phyloP scores from a whole-genome alignment of 2,888 invertebrate species.

The Tetheella fluctuosa region DNA sequence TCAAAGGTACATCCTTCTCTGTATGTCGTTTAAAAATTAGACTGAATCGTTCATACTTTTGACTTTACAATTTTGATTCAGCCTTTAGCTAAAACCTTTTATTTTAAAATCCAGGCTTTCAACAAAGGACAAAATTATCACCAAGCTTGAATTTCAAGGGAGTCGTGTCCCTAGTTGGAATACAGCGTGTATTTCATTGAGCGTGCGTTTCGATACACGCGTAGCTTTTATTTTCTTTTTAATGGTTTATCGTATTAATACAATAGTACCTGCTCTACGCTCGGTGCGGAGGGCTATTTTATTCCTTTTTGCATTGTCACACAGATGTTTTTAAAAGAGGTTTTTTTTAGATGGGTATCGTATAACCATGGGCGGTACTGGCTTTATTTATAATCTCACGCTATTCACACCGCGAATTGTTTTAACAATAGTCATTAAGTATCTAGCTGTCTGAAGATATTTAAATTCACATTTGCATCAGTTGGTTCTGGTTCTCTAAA shows the following conservation, averaged over 20 bases:
- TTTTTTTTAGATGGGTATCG: slow-evolving; percentile 47
- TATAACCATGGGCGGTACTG: slow-evolving; percentile 29
- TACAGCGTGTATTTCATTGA: slow-evolving; percentile 23
- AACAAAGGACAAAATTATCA: not conserved
- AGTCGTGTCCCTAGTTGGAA: slow-evolving; percentile 10
- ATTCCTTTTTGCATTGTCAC: slow-evolving; percentile 49
- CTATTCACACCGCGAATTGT: slow-evolving; percentile 27
- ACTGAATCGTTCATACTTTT: no score
- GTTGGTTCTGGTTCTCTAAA: not conserved
- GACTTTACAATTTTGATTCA: no score
- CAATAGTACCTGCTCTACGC: slow-evolving; percentile 56
- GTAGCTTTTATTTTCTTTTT: slow-evolving; percentile 48
- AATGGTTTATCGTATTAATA: slow-evolving; percentile 63
- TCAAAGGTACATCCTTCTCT: no score
- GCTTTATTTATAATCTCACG: slow-evolving; percentile 33
- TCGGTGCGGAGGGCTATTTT: slow-evolving; percentile 30
- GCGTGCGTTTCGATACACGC: slow-evolving; percentile 42
- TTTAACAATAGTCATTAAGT: slow-evolving; percentile 17
- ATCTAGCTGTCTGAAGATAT: not conserved
- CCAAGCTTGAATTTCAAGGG: not conserved
- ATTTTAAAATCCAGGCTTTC: no score
- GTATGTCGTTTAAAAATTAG: no score
- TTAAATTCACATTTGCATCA: not conserved
- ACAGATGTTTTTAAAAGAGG: slow-evolving; percentile 47
- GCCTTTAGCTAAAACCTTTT: no score